Percentiles rank a stretch among this genome's conserved stretches.
Conservation (phyloP, 2,113 vertebrate species). For the Ophthalmolycus amberensis region DNA sequence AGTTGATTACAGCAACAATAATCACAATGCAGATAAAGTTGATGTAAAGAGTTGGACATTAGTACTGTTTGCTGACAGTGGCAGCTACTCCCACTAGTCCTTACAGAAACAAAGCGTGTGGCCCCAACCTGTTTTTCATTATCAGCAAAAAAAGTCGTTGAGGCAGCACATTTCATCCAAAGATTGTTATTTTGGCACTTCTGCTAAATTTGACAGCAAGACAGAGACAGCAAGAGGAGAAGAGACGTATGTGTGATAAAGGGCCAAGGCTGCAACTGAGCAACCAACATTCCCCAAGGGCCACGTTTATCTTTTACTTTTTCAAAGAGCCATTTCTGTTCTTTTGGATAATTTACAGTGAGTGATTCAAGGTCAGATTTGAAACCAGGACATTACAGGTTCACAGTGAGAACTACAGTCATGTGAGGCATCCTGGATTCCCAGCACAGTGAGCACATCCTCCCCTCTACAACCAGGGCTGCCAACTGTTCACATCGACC, state of each 20-base stretch:
- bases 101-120: conserved; percentile 29
- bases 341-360: background rate
- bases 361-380: background rate
- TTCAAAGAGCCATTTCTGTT: background rate
- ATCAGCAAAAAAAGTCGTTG: conserved; percentile 52
- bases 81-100: conserved; percentile 28
- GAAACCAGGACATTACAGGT: background rate
- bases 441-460: background rate
- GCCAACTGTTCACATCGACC: background rate
- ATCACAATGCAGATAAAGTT: background rate
- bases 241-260: conserved; percentile 22
- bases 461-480: background rate
- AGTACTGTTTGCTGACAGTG: conserved; percentile 31
- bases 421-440: background rate
- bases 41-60: conserved; percentile 3
- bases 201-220: conserved; percentile 46
- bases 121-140: conserved; percentile 38
- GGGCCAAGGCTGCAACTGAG: conserved; percentile 8
- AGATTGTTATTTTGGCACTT: conserved; percentile 50
- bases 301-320: background rate
- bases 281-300: background rate
- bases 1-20: background rate
- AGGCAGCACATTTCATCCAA: conserved; percentile 50
- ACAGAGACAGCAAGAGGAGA: conserved; percentile 19
- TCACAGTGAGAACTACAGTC: background rate